These are phyloP conservation scores for Ametastegia equiseti DNA, from an alignment of 2,888 invertebrate species.

Conservation along the genomic window DNA sequence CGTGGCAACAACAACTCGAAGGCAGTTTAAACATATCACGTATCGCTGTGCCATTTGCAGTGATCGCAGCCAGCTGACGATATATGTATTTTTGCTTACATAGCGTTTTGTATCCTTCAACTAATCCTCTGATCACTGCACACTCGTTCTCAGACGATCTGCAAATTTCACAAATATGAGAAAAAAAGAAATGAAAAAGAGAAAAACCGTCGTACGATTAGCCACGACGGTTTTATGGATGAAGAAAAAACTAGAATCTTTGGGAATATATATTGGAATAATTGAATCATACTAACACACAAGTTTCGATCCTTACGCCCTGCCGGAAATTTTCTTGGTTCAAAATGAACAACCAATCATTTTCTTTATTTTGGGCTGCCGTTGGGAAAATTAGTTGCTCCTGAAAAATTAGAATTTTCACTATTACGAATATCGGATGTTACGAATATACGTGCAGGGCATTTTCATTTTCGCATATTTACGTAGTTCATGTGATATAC, in stretches of 20 bases:
- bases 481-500: conserved; percentile 36
- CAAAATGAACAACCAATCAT: conserved; percentile 83
- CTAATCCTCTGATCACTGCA: conserved; percentile 67
- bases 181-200: not conserved
- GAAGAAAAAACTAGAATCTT: not conserved
- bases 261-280: not conserved
- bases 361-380: conserved; percentile 79
- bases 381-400: conserved; percentile 81
- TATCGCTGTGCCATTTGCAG: conserved; percentile 73
- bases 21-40: conserved; percentile 82
- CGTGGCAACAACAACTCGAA: conserved; percentile 86
- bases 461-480: not conserved
- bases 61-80: conserved; percentile 78
- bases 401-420: conserved; percentile 55
- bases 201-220: not conserved
- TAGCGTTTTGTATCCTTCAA: conserved; percentile 75
- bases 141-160: conserved; percentile 70
- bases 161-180: conserved; percentile 23
- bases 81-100: conserved; percentile 81
- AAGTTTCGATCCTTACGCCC: conserved; percentile 85
- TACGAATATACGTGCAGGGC: not conserved
- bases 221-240: not conserved
- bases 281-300: conserved; percentile 79
- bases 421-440: not conserved
- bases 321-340: conserved; percentile 84